A percentile compares a stretch with the other conserved stretches of the same genome.
Evolutionary conservation across 2,113 vertebrate genomes (phyloP).

Genomic region (Hirundichthys speculiger): DNA sequence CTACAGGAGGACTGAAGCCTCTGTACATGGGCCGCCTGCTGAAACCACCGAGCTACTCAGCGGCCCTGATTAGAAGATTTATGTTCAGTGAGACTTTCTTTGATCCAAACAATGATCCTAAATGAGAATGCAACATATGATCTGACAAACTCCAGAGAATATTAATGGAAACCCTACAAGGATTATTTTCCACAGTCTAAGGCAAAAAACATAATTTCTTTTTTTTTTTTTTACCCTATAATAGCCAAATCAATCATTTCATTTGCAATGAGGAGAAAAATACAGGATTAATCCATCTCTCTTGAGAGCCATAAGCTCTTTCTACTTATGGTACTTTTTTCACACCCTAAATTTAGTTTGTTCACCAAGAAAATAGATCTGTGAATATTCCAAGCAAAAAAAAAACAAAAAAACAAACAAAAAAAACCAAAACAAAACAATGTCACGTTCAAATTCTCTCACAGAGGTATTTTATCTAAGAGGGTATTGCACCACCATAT

Average conservation of each 20-base stretch:
- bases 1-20: too few relatives aligned
- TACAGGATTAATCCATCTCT: slow-evolving; percentile 46
- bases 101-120: slow-evolving; percentile 59
- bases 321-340: slow-evolving; percentile 28
- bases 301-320: slow-evolving; percentile 25
- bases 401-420: too few relatives aligned
- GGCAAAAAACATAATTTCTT: slow-evolving; percentile 30
- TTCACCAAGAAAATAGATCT: slow-evolving; percentile 36
- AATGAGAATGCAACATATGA: slow-evolving; percentile 26
- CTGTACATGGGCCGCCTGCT: too few relatives aligned
- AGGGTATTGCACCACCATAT: slow-evolving; percentile 38
- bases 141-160: slow-evolving; percentile 24
- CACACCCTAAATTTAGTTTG: slow-evolving; percentile 21
- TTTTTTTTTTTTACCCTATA: slow-evolving; percentile 48
- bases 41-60: too few relatives aligned
- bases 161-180: slow-evolving; percentile 38
- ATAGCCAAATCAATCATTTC: slow-evolving; percentile 63
- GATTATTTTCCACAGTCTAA: slow-evolving; percentile 22
- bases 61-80: slow-evolving; percentile 63
- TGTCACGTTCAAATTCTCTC: slow-evolving; percentile 49
- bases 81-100: slow-evolving; percentile 53
- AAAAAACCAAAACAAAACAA: slow-evolving; percentile 26
- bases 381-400: slow-evolving; percentile 35
- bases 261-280: slow-evolving; percentile 45
- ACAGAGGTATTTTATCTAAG: slow-evolving; percentile 46